Conservation (phyloP, 92 coral and sea anemone genomes). For the Palythoa caribaeorum region DNA sequence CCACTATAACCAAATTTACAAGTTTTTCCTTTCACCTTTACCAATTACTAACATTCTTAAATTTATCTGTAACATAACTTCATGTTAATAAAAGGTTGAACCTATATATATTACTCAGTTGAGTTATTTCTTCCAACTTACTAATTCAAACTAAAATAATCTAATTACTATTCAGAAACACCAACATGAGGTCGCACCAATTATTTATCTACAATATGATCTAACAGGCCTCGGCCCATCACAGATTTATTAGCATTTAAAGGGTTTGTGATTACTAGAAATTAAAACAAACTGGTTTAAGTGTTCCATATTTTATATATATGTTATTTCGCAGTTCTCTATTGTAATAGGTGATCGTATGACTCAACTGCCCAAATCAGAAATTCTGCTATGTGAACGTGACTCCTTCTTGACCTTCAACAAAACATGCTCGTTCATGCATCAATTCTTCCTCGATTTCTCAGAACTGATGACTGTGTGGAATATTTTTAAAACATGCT, state of each 20-base stretch:
- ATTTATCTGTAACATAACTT: no score
- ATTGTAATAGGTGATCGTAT: not conserved
- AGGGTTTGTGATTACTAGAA: no score
- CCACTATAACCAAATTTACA: no score
- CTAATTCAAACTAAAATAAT: not conserved
- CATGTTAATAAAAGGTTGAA: no score
- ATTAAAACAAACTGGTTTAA: no score
- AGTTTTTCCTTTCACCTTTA: no score
- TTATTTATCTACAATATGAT: not conserved
- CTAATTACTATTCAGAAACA: not conserved
- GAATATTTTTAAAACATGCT: not conserved
- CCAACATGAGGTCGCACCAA: not conserved
- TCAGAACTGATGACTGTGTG: not conserved
- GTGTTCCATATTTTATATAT: not conserved
- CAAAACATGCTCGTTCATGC: constrained; percentile 33
- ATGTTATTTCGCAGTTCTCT: not conserved
- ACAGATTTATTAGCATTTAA: not conserved
- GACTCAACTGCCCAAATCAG: not conserved
- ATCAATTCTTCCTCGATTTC: constrained; percentile 34
- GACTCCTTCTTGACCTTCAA: constrained; percentile 6
- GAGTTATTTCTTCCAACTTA: not conserved
- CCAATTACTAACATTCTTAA: no score
- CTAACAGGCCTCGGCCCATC: no score
- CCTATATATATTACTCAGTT: not conserved
- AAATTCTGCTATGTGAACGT: not conserved